These are phyloP conservation scores for Listronotus bonariensis DNA, from an alignment of 1,140 invertebrate species.

Conservation along the genomic window DNA sequence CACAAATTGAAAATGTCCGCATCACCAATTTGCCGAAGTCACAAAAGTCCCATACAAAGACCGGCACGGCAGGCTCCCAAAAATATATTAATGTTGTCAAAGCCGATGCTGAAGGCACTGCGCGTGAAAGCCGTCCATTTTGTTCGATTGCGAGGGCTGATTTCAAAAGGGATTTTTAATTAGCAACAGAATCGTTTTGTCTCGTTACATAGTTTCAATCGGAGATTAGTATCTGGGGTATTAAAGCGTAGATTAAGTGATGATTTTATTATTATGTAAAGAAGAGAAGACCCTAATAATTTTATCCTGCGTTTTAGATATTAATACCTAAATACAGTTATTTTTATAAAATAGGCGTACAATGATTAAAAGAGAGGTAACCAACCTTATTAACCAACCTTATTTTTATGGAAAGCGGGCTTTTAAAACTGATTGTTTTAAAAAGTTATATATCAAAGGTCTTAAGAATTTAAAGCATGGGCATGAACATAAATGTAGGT, in stretches of 20 bases:
- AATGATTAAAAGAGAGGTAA: too few species aligned
- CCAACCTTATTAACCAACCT: too few species aligned
- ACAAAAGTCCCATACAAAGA: conserved; percentile 20
- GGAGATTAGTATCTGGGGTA: conserved; percentile 21
- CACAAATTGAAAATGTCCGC: conserved; percentile 36
- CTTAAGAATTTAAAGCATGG: too few species aligned
- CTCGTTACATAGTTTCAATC: conserved; percentile 24
- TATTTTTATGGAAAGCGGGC: too few species aligned
- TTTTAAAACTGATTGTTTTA: too few species aligned
- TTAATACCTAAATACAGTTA: too few species aligned
- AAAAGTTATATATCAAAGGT: too few species aligned
- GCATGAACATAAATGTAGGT: too few species aligned
- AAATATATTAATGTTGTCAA: conserved; percentile 41
- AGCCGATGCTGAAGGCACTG: conserved; percentile 39
- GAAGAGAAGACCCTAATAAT: too few species aligned
- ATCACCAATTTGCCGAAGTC: conserved; percentile 38
- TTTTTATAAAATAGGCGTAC: too few species aligned
- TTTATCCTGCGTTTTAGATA: too few species aligned
- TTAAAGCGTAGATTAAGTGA: not conserved
- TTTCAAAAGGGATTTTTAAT: conserved; percentile 41
- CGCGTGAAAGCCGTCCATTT: conserved; percentile 42
- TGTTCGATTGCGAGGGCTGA: conserved; percentile 38
- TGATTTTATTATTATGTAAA: conserved; percentile 10
- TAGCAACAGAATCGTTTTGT: conserved; percentile 32
- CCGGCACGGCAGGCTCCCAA: not conserved